phyloP scores from a whole-genome alignment of 2,113 vertebrate genomes.

The Struthidea cinerea region DNA sequence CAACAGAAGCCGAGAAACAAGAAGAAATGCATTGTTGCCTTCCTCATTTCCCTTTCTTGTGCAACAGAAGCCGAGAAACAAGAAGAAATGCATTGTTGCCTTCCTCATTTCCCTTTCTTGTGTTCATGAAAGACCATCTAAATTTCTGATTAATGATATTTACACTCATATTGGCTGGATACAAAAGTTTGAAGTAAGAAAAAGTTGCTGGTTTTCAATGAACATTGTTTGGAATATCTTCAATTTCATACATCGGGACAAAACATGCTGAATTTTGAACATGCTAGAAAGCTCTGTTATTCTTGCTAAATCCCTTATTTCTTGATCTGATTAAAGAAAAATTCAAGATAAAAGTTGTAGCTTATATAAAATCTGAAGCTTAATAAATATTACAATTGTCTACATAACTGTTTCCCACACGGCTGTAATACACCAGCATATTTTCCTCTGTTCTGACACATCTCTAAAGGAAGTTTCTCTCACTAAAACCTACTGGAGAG shows the following conservation, averaged over 20 bases:
- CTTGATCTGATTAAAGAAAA: not conserved
- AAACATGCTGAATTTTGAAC: not conserved
- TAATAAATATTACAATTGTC: not conserved
- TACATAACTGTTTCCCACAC: not conserved
- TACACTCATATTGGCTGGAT: not conserved
- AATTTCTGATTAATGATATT: not conserved
- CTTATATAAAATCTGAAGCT: not conserved
- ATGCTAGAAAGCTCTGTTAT: not conserved
- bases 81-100: not conserved
- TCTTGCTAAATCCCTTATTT: not conserved
- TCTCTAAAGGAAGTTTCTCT: not conserved
- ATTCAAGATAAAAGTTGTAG: not conserved
- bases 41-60: not conserved
- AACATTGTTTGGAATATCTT: not conserved
- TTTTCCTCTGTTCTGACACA: not conserved
- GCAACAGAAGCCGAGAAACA: too few relatives aligned
- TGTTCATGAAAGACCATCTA: not conserved
- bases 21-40: not conserved
- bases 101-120: not conserved
- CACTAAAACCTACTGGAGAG: not conserved
- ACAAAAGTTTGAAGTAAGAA: not conserved
- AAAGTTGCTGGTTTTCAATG: not conserved
- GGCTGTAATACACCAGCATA: not conserved
- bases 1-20: not conserved
- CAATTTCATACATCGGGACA: not conserved